These are phyloP conservation scores for Petrophora chlorosata DNA, from an alignment of 2,888 invertebrate species.

Conservation along the genomic window DNA sequence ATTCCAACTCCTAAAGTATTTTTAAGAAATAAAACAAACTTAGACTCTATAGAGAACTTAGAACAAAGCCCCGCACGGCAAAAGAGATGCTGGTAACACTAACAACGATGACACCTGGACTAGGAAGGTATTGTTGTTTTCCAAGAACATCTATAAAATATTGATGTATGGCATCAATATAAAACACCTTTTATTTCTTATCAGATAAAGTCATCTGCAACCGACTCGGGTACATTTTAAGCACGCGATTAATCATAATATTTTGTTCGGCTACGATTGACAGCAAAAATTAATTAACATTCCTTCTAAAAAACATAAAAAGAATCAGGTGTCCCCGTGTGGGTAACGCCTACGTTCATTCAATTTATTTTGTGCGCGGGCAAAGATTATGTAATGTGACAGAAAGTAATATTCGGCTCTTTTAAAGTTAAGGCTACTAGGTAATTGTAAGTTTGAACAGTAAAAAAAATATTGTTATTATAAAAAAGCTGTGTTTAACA, in stretches of 20 bases:
- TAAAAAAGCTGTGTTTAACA: too few species aligned
- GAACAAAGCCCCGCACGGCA: too few species aligned
- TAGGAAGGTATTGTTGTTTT: background rate
- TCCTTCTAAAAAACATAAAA: constrained; percentile 73
- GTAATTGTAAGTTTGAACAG: too few species aligned
- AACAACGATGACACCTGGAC: too few species aligned
- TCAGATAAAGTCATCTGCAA: constrained; percentile 38
- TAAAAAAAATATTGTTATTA: constrained; percentile 9
- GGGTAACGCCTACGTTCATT: constrained; percentile 74
- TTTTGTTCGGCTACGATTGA: constrained; percentile 76
- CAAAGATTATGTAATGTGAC: constrained; percentile 55
- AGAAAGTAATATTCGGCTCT: too few species aligned
- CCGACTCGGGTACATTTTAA: constrained; percentile 48
- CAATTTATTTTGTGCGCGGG: constrained; percentile 68
- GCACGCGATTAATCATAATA: constrained; percentile 75
- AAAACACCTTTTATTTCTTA: constrained; percentile 34
- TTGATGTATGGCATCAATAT: constrained; percentile 12
- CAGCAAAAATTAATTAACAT: constrained; percentile 82
- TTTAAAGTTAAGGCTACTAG: too few species aligned
- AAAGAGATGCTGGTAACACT: too few species aligned
- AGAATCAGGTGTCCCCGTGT: constrained; percentile 71
- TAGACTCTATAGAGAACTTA: too few species aligned
- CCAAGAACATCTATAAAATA: background rate
- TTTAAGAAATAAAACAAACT: too few species aligned
- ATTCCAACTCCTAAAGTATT: too few species aligned